Evolutionary conservation across 2,888 invertebrate genomes (phyloP).

Genomic region (Deilephila porcellus): DNA sequence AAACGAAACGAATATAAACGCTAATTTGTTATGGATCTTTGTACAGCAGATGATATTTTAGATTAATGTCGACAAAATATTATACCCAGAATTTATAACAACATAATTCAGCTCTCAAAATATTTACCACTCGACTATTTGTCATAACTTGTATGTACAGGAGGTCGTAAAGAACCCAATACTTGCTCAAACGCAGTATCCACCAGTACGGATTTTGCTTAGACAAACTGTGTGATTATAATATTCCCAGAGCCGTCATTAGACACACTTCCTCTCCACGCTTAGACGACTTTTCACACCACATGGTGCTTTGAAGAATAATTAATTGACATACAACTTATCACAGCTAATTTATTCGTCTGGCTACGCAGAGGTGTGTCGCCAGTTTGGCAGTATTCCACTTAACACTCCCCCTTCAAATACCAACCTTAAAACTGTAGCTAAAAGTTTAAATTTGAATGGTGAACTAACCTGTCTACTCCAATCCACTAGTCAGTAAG

Average conservation of each 20-base stretch:
- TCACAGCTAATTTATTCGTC: slow-evolving; percentile 83
- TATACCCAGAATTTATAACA: neutral
- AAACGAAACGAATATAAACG: too few species aligned
- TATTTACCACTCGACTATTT: neutral
- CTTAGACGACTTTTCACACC: slow-evolving; percentile 62
- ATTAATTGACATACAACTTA: slow-evolving; percentile 84
- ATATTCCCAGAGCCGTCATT: slow-evolving; percentile 61
- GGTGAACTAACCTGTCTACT: slow-evolving; percentile 51
- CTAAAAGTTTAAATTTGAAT: slow-evolving; percentile 54
- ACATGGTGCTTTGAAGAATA: slow-evolving; percentile 84
- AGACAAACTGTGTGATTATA: slow-evolving; percentile 33
- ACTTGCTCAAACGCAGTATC: slow-evolving; percentile 19
- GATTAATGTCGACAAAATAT: slow-evolving; percentile 15
- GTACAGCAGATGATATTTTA: neutral
- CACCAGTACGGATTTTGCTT: slow-evolving; percentile 20
- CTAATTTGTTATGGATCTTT: neutral
- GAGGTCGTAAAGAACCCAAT: slow-evolving; percentile 20
- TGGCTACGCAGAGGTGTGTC: slow-evolving; percentile 78
- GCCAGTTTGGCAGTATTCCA: slow-evolving; percentile 79
- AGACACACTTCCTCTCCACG: slow-evolving; percentile 63
- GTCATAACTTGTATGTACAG: neutral
- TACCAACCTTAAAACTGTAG: slow-evolving; percentile 38
- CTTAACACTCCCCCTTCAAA: slow-evolving; percentile 42
- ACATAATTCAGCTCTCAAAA: neutral
- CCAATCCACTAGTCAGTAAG: slow-evolving; percentile 53